Conservation (phyloP, 2,888 invertebrate species). For the Adelognathus sp. region DNA sequence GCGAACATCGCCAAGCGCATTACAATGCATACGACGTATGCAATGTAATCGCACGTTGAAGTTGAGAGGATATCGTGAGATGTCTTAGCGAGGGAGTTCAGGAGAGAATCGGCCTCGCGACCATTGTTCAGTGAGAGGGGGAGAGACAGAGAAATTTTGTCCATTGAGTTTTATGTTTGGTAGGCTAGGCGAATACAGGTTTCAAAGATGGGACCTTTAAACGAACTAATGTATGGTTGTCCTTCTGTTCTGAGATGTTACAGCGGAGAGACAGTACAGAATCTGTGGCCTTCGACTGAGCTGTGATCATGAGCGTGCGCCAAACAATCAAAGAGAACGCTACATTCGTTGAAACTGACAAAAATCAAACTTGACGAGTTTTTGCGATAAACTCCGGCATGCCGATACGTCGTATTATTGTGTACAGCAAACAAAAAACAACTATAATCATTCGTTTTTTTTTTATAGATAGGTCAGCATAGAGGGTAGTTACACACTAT, state of each 20-base stretch:
- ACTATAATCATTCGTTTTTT: slow-evolving; percentile 58
- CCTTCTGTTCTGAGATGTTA: slow-evolving; percentile 83
- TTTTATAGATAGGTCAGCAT: slow-evolving; percentile 81
- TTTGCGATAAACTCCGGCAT: slow-evolving; percentile 75
- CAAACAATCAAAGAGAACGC: slow-evolving; percentile 80
- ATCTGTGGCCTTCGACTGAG: slow-evolving; percentile 81
- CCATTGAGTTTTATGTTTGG: slow-evolving; percentile 52
- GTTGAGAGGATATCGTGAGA: background rate
- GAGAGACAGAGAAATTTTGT: slow-evolving; percentile 21
- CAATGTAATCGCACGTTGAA: background rate
- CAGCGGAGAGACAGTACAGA: slow-evolving; percentile 81
- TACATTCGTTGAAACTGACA: slow-evolving; percentile 79
- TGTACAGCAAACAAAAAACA: slow-evolving; percentile 73
- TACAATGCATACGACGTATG: slow-evolving; percentile 18
- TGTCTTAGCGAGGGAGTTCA: slow-evolving; percentile 15
- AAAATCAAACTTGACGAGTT: slow-evolving; percentile 78
- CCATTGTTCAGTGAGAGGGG: background rate
- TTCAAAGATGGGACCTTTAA: slow-evolving; percentile 71
- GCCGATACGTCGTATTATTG: slow-evolving; percentile 75
- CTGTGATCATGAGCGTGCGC: slow-evolving; percentile 81
- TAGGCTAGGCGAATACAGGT: slow-evolving; percentile 72
- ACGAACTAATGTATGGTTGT: slow-evolving; percentile 82
- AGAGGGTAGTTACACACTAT: slow-evolving; percentile 74
- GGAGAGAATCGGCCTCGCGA: slow-evolving; percentile 18
- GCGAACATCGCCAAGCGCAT: slow-evolving; percentile 27